Evolutionary conservation across 2,113 vertebrate species (phyloP), one percentile per base, ranked within the genome.

Genomic region (Cyanoramphus novaezelandiae): DNA sequence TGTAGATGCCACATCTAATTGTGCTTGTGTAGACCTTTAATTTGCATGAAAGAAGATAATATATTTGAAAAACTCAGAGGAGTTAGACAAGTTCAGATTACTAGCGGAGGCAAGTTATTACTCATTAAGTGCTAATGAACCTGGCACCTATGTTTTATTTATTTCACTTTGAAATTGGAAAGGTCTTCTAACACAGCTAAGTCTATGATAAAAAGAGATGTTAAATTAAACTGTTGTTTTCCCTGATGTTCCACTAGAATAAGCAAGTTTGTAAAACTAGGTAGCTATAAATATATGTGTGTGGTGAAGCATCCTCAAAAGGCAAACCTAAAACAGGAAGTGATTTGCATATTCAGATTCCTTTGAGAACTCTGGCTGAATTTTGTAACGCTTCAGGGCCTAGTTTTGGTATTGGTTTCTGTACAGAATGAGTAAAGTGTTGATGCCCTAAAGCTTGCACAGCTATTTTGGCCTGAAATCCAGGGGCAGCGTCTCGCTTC

Each of bases 101-200:
- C 95, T 90, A 96, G 94, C 72, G 88, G 91, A 96, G 80, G 96
- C 88, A 97, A 96, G 92, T 85, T 98, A 95, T 98, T 98, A 97
- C 98, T 98, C 97, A 98, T 98, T 98, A 98, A 97, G 98, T 98
- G 96, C 95, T 98, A 98, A 98, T 97, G 94, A 97, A 97, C 84
- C 85, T 94, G 96, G 94, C 88, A 97, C 93, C 93, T 91, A 77
- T 72, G 82, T 97, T 98, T 97, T 96, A 95, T 97, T 98, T 97
- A 97, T 97, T 97, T 97, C 95, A 95, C 80, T 97, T 96, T 95
- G 93, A 97, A 90, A 94, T 96, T 97, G 92, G 87, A 97, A 97
- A 97, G 94, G 93, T 97, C 97, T 97, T 96, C 92, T 95, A 97
- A 88, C 79, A 90, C 43, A 86, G 82, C 94, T 95, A 93, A 97